Percentiles rank a stretch among this genome's conserved stretches.
These are phyloP conservation scores for Blomia tropicalis DNA, from an alignment of 2,888 invertebrate genomes.

Conservation along the genomic window DNA sequence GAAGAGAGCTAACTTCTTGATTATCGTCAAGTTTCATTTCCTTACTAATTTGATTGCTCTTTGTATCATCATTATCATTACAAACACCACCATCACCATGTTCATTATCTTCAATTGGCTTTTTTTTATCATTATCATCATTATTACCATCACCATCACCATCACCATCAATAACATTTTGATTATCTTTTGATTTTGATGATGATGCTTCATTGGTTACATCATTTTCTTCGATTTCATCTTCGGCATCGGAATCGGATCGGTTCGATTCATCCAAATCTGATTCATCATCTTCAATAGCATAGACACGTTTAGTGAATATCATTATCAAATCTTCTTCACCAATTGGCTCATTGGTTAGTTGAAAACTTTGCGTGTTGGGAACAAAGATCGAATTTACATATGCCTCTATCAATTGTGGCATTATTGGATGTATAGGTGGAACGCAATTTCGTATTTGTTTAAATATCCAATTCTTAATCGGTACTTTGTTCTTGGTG, in stretches of 20 bases:
- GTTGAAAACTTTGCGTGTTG: slow-evolving; percentile 48
- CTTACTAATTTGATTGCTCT: too few species aligned
- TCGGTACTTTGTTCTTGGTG: slow-evolving; percentile 64
- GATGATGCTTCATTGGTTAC: too few species aligned
- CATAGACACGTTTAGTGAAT: slow-evolving; percentile 33
- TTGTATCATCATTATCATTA: slow-evolving; percentile 14
- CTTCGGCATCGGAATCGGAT: background rate
- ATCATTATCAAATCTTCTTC: slow-evolving; percentile 62
- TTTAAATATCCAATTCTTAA: slow-evolving; percentile 65
- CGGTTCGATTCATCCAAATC: background rate
- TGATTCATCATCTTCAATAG: slow-evolving; percentile 2
- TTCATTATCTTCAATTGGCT: background rate
- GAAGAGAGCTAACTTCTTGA: slow-evolving; percentile 35
- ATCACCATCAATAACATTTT: slow-evolving; percentile 6
- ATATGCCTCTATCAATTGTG: slow-evolving; percentile 80
- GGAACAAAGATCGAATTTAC: slow-evolving; percentile 65
- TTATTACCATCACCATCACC: slow-evolving; percentile 12
- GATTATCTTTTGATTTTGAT: too few species aligned
- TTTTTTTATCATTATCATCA: slow-evolving; percentile 13
- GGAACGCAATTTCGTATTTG: slow-evolving; percentile 73
- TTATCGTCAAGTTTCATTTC: slow-evolving; percentile 36
- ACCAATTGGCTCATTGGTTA: slow-evolving; percentile 74
- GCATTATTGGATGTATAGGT: slow-evolving; percentile 84
- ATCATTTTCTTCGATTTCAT: background rate
- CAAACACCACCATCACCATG: slow-evolving; percentile 18